Evolutionary conservation across 2,888 invertebrate genomes (phyloP).

Genomic region (Strigamia transsilvanica): DNA sequence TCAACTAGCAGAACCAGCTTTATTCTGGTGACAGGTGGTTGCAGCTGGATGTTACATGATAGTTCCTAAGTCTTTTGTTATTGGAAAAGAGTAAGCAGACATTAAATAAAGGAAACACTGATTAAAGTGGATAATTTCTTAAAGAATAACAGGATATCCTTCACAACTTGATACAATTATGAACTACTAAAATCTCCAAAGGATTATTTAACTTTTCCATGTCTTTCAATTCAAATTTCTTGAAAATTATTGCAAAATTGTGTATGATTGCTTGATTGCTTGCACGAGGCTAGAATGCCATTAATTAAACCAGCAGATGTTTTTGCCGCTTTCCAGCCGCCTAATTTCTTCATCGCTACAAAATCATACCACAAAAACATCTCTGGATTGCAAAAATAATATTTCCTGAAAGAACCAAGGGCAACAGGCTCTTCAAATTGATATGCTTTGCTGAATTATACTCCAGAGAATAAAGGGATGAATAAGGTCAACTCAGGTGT

Average conservation of each 20-base stretch:
- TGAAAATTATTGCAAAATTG: neutral
- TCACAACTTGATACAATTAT: neutral
- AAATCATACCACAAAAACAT: neutral
- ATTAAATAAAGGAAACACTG: neutral
- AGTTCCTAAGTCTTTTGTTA: neutral
- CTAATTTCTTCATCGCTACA: neutral
- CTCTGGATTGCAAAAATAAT: neutral
- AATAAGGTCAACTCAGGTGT: slow-evolving; percentile 6
- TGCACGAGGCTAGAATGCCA: neutral
- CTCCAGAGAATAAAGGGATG: neutral
- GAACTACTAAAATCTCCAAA: neutral
- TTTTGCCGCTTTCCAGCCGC: neutral
- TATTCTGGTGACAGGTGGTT: neutral
- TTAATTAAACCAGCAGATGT: slow-evolving; percentile 14
- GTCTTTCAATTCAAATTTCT: neutral
- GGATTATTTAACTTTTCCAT: no score
- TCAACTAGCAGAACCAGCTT: neutral
- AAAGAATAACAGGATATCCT: slow-evolving; percentile 5
- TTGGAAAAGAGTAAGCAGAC: neutral
- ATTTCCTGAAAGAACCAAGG: neutral
- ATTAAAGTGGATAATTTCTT: neutral
- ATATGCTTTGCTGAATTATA: neutral
- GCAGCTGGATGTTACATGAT: neutral
- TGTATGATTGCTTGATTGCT: neutral
- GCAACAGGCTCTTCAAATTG: neutral